Conservation (phyloP, 2,888 invertebrate species). For the Isoperla grammatica region DNA sequence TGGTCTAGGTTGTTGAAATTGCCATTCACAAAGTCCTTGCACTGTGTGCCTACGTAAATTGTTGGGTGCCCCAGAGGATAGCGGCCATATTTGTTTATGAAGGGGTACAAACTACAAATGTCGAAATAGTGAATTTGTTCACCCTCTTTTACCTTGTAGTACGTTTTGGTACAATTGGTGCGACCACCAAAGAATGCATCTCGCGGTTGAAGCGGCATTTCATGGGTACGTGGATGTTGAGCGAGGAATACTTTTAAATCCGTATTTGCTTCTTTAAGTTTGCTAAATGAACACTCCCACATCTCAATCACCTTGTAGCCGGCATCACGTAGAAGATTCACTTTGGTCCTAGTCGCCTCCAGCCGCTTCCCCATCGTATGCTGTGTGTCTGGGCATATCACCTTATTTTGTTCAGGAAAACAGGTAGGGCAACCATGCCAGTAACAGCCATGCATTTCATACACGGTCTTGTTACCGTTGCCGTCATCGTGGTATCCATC, state of each 20-base stretch:
- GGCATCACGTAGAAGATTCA: not conserved
- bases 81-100: conserved; percentile 34
- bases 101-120: conserved; percentile 37
- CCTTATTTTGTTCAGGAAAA: not conserved
- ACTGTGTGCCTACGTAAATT: conserved; percentile 21
- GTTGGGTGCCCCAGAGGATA: conserved; percentile 37
- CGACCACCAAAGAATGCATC: conserved; percentile 36
- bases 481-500: too few relatives aligned
- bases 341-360: not conserved
- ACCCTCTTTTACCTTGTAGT: conserved; percentile 30
- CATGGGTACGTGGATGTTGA: not conserved
- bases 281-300: conserved; percentile 26
- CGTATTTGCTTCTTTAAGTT: not conserved
- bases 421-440: conserved; percentile 16
- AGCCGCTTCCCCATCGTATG: conserved; percentile 1
- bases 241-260: not conserved
- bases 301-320: conserved; percentile 20
- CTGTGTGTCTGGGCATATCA: not conserved
- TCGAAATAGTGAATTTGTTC: conserved; percentile 35
- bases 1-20: not conserved
- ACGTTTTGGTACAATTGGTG: conserved; percentile 30
- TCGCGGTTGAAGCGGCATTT: conserved; percentile 26
- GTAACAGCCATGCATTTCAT: conserved; percentile 18
- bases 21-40: not conserved
- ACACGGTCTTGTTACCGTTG: too few relatives aligned